These are phyloP conservation scores for Tapirus indicus DNA, from an alignment of 2,797 vertebrate species.

Conservation along the genomic window DNA sequence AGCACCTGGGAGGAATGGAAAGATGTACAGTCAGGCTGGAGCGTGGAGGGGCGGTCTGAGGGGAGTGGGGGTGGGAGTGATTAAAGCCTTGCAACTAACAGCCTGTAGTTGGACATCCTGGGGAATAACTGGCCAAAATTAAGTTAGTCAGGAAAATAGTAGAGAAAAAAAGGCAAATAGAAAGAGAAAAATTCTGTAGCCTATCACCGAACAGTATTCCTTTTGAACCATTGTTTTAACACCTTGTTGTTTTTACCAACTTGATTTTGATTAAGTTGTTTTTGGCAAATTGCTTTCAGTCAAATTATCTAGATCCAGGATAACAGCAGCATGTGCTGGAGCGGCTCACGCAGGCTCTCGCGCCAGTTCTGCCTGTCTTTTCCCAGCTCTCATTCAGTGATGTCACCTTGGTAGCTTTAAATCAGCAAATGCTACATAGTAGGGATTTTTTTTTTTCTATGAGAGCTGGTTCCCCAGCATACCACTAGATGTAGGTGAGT, in stretches of 20 bases:
- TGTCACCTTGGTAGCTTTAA: neutral
- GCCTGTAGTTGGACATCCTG: neutral
- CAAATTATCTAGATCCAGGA: neutral
- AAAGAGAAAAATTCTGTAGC: neutral
- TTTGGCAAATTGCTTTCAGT: neutral
- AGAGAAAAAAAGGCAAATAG: neutral
- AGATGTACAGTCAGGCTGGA: neutral
- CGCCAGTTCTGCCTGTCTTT: neutral
- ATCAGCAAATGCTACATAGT: neutral
- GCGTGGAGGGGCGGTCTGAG: neutral
- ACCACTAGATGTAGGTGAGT: neutral
- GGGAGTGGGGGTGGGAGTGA: neutral
- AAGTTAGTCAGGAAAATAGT: neutral
- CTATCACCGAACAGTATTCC: neutral
- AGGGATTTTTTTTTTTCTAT: neutral
- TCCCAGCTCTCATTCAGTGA: neutral
- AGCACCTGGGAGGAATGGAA: neutral
- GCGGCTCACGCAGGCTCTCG: accelerated
- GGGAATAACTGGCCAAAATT: neutral
- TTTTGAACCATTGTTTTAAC: neutral
- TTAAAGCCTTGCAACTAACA: neutral
- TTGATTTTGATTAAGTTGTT: neutral
- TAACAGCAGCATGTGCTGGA: accelerated
- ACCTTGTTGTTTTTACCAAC: neutral
- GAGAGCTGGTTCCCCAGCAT: neutral